phyloP scores from a whole-genome alignment of 1,140 invertebrate genomes.

The Dreissena rostriformis region DNA sequence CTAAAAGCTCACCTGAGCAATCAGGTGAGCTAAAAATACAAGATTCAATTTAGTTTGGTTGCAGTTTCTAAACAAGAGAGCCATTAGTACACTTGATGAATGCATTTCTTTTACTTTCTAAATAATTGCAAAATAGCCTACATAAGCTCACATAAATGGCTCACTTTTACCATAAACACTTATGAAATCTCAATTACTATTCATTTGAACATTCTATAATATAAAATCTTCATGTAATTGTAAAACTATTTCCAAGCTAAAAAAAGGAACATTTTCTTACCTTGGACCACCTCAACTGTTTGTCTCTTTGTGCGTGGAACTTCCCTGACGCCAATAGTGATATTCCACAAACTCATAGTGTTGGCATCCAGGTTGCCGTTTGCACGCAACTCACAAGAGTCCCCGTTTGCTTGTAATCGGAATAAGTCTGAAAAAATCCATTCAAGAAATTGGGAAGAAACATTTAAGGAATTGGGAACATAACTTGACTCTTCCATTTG shows the following conservation, averaged over 20 bases:
- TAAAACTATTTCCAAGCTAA: too few relatives aligned
- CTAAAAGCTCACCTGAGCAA: too few relatives aligned
- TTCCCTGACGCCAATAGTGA: constrained; percentile 25
- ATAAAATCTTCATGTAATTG: too few relatives aligned
- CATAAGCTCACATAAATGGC: too few relatives aligned
- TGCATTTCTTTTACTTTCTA: too few relatives aligned
- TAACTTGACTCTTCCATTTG: background rate
- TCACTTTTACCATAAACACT: too few relatives aligned
- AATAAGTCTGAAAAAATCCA: constrained; percentile 38
- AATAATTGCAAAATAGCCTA: too few relatives aligned
- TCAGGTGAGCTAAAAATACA: background rate
- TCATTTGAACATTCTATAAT: too few relatives aligned
- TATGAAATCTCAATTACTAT: too few relatives aligned
- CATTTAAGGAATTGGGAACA: background rate
- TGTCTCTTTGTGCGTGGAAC: constrained; percentile 35
- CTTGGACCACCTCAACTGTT: constrained; percentile 3
- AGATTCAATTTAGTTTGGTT: background rate
- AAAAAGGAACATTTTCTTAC: background rate
- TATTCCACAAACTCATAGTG: constrained; percentile 22
- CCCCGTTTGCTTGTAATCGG: constrained; percentile 7
- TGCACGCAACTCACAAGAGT: constrained; percentile 15
- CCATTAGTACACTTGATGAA: too few relatives aligned
- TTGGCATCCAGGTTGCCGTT: constrained; percentile 20
- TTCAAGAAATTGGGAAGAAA: background rate
- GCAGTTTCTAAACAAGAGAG: too few relatives aligned